Evolutionary conservation across 2,797 vertebrate genomes (phyloP), one percentile per base, ranked within the genome.

Genomic region (Nasua narica): DNA sequence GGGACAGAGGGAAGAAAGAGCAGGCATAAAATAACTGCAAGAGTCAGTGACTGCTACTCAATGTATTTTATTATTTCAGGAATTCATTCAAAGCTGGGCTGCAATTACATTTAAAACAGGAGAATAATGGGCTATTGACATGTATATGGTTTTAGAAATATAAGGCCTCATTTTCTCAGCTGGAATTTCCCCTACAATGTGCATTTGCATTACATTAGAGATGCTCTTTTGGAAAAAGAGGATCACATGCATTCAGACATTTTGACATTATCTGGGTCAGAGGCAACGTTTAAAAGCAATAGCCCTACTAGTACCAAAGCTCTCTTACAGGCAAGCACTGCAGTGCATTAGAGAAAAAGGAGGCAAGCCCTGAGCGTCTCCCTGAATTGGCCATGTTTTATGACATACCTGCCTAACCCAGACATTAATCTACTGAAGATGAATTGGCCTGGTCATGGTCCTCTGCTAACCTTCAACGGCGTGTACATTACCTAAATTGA

Each of bases 101-200:
- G 98, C 98, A 98, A 99, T 99, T 99, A 98, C 97, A 67, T 98
- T 98, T 99, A 98, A 98, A 98, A 98, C 98, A 98, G 96, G 98
- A 98, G 98, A 98, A 99, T 98, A 99, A 99, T 98, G 98, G 98
- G 97, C 98, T 98, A 99, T 98, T 99, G 98, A 99, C 98, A 98
- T 98, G 98, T 99, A 99, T 99, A 99, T 98, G 98, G 98, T 98
- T 98, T 98, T 98, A 98, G 98, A 98, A 99, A 99, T 99, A 98
- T 98, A 98, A 98, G 98, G 98, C 97, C 97, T 98, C 98, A 98
- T 99, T 99, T 99, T 98, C 99, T 98, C 98, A 99, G 98, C 98
- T 99, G 98, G 98, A 99, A 98, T 98, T 99, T 98, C 98, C 98
- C 98, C 98, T 96, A 97, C 98, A 98, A 87, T 98, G 98, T 98